Conservation (phyloP, 2,888 invertebrate genomes). For the Bellardia bayeri region DNA sequence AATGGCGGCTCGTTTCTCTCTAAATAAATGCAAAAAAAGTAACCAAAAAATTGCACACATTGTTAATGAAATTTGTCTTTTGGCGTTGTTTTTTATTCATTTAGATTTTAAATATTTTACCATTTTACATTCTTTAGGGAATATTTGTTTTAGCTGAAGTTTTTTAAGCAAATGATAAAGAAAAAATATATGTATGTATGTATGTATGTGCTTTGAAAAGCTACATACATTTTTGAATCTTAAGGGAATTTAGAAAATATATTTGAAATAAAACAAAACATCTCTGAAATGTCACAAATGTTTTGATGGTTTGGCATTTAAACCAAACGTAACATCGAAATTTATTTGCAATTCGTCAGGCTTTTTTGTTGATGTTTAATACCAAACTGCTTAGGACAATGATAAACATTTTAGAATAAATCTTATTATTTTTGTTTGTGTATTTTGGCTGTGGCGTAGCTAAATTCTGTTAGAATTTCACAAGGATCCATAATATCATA, state of each 20-base stretch:
- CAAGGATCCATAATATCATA: too few relatives aligned
- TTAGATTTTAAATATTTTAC: slow-evolving; percentile 55
- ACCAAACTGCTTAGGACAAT: too few relatives aligned
- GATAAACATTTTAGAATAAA: too few relatives aligned
- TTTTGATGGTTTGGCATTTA: neutral
- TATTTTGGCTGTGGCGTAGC: too few relatives aligned
- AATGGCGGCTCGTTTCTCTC: slow-evolving; percentile 59
- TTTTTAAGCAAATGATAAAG: slow-evolving; percentile 21
- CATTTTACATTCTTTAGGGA: slow-evolving; percentile 51
- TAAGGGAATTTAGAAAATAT: slow-evolving; percentile 49
- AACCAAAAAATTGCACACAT: slow-evolving; percentile 60
- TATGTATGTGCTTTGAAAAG: neutral
- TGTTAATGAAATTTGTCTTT: slow-evolving; percentile 72
- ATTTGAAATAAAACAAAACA: slow-evolving; percentile 19
- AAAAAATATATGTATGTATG: slow-evolving; percentile 4
- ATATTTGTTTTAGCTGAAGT: neutral
- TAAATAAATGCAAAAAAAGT: slow-evolving; percentile 27
- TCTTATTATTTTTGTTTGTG: too few relatives aligned
- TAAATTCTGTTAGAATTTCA: too few relatives aligned
- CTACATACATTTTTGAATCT: neutral
- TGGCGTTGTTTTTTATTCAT: slow-evolving; percentile 28
- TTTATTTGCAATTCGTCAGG: neutral
- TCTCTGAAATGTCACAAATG: slow-evolving; percentile 11
- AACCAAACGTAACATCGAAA: neutral
- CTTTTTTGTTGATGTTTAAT: too few relatives aligned